These are phyloP conservation scores for Cerceris ruficornis DNA, from an alignment of 2,888 invertebrate species.

Conservation along the genomic window DNA sequence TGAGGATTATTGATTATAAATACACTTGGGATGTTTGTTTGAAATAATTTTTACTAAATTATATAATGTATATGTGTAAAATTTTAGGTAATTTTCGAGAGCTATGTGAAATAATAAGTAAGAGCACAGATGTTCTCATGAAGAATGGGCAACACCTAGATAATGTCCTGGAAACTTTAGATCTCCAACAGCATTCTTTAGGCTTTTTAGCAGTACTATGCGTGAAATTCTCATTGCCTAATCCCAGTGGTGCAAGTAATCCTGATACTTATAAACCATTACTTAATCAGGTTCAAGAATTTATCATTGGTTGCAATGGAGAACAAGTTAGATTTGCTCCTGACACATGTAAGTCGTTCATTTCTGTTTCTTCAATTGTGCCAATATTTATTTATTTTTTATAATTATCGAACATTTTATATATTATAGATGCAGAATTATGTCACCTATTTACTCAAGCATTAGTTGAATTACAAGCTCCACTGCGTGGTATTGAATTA, in stretches of 20 bases:
- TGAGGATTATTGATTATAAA: background rate
- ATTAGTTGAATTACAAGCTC: constrained; percentile 89
- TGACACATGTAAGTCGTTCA: constrained; percentile 88
- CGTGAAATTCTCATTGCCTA: constrained; percentile 88
- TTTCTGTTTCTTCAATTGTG: background rate
- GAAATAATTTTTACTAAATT: background rate
- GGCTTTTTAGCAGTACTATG: constrained; percentile 94
- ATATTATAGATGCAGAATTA: constrained; percentile 90
- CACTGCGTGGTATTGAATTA: constrained; percentile 92
- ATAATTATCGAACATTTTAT: background rate
- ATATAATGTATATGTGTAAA: constrained; percentile 3
- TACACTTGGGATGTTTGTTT: background rate
- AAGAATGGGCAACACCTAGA: constrained; percentile 93
- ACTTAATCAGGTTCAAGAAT: constrained; percentile 92
- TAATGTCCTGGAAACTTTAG: constrained; percentile 94
- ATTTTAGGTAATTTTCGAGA: constrained; percentile 89
- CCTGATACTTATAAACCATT: constrained; percentile 82
- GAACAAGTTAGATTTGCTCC: constrained; percentile 93
- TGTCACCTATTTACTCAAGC: constrained; percentile 92
- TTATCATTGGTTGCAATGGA: constrained; percentile 92
- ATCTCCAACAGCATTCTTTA: constrained; percentile 94
- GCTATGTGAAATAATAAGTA: constrained; percentile 88
- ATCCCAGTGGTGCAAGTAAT: constrained; percentile 61
- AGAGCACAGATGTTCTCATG: constrained; percentile 90
- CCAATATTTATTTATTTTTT: constrained; percentile 4